Percentiles rank a stretch among this genome's conserved stretches.
Evolutionary conservation across 2,113 vertebrate genomes (phyloP).

Genomic region (Strigops habroptila): DNA sequence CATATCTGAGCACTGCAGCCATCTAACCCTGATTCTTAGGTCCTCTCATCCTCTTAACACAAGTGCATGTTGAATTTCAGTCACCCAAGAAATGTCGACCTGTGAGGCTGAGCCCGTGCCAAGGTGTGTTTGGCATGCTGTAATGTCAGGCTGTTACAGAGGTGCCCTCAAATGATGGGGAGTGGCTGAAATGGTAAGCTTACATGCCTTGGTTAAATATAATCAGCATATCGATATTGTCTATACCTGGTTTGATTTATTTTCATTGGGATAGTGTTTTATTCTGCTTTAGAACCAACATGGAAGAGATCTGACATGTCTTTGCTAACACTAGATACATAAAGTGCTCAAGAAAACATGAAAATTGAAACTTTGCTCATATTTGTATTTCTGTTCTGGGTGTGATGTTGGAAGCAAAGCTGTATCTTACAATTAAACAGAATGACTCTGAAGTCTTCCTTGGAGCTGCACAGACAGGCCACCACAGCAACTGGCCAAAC

Average conservation of each 20-base stretch:
- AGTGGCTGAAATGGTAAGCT: background rate
- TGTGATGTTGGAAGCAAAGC: background rate
- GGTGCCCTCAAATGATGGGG: rapidly evolving
- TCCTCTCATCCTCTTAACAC: background rate
- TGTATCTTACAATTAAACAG: background rate
- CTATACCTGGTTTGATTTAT: background rate
- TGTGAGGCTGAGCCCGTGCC: background rate
- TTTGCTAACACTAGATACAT: background rate
- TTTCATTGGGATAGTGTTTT: background rate
- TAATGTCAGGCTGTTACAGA: background rate
- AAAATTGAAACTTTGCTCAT: background rate
- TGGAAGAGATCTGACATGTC: background rate
- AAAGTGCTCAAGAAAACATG: background rate
- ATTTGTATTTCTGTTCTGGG: background rate
- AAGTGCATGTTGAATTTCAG: background rate
- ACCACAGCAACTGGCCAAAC: background rate
- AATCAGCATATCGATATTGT: rapidly evolving
- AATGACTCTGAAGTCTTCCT: background rate
- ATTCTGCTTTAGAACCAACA: background rate
- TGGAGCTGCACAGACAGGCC: too few species aligned
- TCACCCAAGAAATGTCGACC: background rate
- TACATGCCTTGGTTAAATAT: background rate
- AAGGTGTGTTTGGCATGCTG: background rate
- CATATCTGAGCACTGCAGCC: background rate
- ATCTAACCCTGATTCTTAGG: background rate